Base-by-base conservation (phyloP, 2,888 invertebrate genomes). In the Myopa tessellatipennis region DNA sequence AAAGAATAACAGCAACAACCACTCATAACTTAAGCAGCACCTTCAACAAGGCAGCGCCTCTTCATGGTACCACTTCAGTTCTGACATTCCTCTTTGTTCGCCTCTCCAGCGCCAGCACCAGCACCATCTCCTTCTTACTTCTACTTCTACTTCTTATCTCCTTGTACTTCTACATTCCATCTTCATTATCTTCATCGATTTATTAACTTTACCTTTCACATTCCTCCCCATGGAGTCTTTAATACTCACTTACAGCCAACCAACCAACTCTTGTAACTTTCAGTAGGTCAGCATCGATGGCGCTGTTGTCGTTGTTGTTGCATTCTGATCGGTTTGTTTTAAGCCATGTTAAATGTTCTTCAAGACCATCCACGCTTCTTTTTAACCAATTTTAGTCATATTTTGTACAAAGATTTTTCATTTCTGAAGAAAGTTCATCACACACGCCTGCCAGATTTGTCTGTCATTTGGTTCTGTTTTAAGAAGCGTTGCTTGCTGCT, bases 161-260 rank as follows among this genome's bases (percentile, higher is more conserved):
- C 34, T 52, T 36, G 63, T 34, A 65, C 36, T 36, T 6, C 52
- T 50, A 4, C 50, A 26, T 26, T 18, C 69, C 69, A 69, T 4
- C 14, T 69, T 69, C 52, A 36, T 45, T 52, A 69, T 26, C 12
- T 69, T 52, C 50, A 69, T 14, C 69, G 52, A 69, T 69, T 69
- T 34, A 55, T 55, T 55, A 55, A 65, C 65, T 38, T 70, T 55
- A 55, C 55, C 55, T 55, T 50, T 50, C 55, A 52, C 52, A n/a
- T 55, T 70, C 36, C 38, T 36, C 34, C 26, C 7, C 34, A 26
- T 55, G 34, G 34, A n/a, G 26, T 16, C 50, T 69, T 50, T 52
- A 16, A 16, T 5, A 12, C 26, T 38, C 14, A 36, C 10, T 38
- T 10, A 36, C 61, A 5, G 26, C 61, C 6, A 16, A 6, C 3